Evolutionary conservation across 53 echinoderm and acorn worm genomes (phyloP).

Genomic region (Paelopatides confundens): DNA sequence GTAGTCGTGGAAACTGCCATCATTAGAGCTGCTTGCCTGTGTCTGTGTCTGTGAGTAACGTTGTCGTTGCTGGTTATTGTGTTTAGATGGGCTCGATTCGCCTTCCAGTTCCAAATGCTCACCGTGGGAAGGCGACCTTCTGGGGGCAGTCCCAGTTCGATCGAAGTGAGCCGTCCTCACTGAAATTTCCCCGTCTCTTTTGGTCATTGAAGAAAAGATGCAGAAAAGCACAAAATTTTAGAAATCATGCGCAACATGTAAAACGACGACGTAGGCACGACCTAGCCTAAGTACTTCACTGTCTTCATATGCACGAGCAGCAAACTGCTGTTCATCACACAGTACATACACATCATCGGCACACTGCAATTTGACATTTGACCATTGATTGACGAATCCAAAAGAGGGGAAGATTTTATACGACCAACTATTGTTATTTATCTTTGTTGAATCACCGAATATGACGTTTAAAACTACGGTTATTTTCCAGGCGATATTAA

Average conservation of each 20-base stretch:
- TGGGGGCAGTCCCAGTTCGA: constrained; percentile 48
- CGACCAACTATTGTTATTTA: too few relatives aligned
- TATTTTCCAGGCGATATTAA: too few relatives aligned
- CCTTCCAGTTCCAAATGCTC: constrained; percentile 34
- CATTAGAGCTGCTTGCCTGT: neutral
- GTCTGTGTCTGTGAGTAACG: neutral
- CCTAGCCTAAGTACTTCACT: too few relatives aligned
- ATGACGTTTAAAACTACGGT: too few relatives aligned
- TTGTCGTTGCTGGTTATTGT: constrained; percentile 13
- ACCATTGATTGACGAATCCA: neutral
- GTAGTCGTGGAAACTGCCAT: constrained; percentile 42
- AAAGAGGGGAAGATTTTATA: too few relatives aligned
- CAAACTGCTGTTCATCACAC: neutral
- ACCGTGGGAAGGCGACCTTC: constrained; percentile 48
- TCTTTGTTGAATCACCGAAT: too few relatives aligned
- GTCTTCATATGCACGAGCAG: neutral
- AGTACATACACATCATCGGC: neutral
- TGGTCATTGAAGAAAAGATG: constrained; percentile 67
- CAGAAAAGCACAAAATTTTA: neutral
- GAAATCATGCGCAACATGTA: neutral
- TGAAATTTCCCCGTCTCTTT: constrained; percentile 68
- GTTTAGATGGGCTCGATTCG: constrained; percentile 17
- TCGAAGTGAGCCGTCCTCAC: constrained; percentile 74
- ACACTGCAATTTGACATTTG: neutral
- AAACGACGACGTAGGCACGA: too few relatives aligned